Evolutionary conservation across 2,888 invertebrate genomes (phyloP).

Genomic region (Acrobasis consociella): DNA sequence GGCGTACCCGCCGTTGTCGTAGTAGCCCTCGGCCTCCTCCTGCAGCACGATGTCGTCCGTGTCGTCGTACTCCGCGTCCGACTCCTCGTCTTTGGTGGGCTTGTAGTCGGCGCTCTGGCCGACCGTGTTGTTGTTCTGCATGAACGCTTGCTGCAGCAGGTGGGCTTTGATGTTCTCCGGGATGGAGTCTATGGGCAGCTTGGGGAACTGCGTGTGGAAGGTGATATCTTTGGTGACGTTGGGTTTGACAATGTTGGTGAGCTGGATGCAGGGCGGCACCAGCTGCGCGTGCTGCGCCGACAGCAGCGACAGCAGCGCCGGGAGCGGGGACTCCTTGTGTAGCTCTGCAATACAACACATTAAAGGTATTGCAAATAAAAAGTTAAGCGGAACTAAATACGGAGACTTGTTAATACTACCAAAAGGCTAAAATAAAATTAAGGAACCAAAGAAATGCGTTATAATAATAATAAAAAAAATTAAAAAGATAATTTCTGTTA

Average conservation of each 20-base stretch:
- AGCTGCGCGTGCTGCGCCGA: constrained; percentile 59
- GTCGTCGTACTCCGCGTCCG: constrained; percentile 76
- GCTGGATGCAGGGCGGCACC: constrained; percentile 57
- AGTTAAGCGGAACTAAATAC: constrained; percentile 72
- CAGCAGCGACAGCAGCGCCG: constrained; percentile 75
- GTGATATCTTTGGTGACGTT: constrained; percentile 36
- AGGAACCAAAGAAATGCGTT: constrained; percentile 84
- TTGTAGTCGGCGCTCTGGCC: constrained; percentile 50
- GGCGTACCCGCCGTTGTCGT: constrained; percentile 43
- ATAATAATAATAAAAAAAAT: constrained; percentile 66
- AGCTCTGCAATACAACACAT: constrained; percentile 77
- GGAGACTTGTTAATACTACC: constrained; percentile 80
- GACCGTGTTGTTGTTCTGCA: constrained; percentile 67
- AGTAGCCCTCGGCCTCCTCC: constrained; percentile 64
- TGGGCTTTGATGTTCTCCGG: constrained; percentile 62
- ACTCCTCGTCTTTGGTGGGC: constrained; percentile 70
- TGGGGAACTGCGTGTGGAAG: constrained; percentile 37
- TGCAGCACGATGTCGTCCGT: constrained; percentile 79
- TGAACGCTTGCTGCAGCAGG: constrained; percentile 66
- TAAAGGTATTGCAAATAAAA: constrained; percentile 74
- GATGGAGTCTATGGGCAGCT: constrained; percentile 44
- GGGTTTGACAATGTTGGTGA: constrained; percentile 48
- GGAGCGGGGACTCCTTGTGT: constrained; percentile 66
- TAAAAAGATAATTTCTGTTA: constrained; percentile 72
- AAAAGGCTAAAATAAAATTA: constrained; percentile 78